Evolutionary conservation across 1,140 invertebrate species (phyloP), one percentile per base, ranked within the genome.

Genomic region (Drosophila carrolli): DNA sequence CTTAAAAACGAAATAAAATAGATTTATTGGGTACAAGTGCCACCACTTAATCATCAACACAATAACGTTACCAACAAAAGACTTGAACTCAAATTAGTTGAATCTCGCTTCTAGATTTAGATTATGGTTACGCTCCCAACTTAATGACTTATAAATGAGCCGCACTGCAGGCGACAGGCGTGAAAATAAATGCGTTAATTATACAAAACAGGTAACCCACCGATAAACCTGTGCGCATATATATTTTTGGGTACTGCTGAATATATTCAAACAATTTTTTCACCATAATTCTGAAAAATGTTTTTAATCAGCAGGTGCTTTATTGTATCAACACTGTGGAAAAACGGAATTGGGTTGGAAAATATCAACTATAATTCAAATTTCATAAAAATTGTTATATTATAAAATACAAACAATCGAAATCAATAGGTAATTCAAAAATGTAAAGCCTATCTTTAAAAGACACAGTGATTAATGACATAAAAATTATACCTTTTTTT

Each of bases 171-270:
- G 27, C 44, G 74, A 60, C 74, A 68, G 74, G 74, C 62, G 74
- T 76, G 16, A 55, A 76, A 60, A 77, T 50, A 76, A 77, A 77
- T 77, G 56, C 63, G 62, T 68, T 68, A 60, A 68, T 68, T 76
- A 76, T 76, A 48, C 62, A 60, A 76, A 77, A 50, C 48, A 54
- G 47, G 40, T 38, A 55, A 50, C 43, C 51, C 35, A 44, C 10
- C 4, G 48, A 55, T 67, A 70, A 7, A 19, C 27, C 29, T 11
- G 9, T 32, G 16, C 13, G 19, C 10, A 8, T 10, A 43, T 43
- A 43, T 29, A 32, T 43, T 14, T n/a, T 9, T 53, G 8, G 27
- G 2, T 27, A 37, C 32, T 37, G 16, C 47, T 65, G 38, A 10
- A 37, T 11, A 19, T 67, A 51, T 32, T 51, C 16, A 29, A 11